Conservation (phyloP, 2,797 vertebrate species). For the Sebastes goodei region DNA sequence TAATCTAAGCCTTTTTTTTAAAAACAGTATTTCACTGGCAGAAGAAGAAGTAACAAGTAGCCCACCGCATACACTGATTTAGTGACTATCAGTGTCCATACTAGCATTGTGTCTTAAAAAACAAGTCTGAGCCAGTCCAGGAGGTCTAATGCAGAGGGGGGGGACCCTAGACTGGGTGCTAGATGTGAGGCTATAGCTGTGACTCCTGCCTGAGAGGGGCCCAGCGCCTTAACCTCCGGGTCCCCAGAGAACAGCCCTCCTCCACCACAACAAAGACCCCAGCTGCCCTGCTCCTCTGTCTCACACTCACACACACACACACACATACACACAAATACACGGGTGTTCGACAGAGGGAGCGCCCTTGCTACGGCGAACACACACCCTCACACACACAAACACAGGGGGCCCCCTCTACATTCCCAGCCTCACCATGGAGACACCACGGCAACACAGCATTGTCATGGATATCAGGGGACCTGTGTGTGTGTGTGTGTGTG, state of each 20-base stretch:
- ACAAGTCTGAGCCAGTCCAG: slow-evolving; percentile 33
- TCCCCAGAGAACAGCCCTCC: slow-evolving; percentile 80
- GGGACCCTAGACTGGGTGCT: slow-evolving; percentile 51
- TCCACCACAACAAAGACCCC: slow-evolving; percentile 86
- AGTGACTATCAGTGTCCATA: background rate
- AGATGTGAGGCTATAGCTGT: slow-evolving; percentile 50
- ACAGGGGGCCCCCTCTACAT: slow-evolving; percentile 79
- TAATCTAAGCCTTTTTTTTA: background rate
- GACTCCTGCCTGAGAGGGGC: slow-evolving; percentile 79
- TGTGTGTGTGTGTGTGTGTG: slow-evolving; percentile 54
- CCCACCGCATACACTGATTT: background rate
- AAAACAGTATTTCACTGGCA: background rate
- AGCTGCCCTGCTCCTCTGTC: slow-evolving; percentile 82
- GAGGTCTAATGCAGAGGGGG: slow-evolving; percentile 24
- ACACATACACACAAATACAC: slow-evolving; percentile 36
- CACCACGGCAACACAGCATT: slow-evolving; percentile 88
- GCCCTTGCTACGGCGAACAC: slow-evolving; percentile 57
- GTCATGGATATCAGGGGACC: slow-evolving; percentile 95
- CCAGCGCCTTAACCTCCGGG: slow-evolving; percentile 77
- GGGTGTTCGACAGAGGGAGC: slow-evolving; percentile 63
- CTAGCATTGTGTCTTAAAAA: slow-evolving; percentile 31
- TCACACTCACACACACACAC: background rate
- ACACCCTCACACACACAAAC: slow-evolving; percentile 65
- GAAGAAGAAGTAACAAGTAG: background rate
- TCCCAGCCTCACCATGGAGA: slow-evolving; percentile 91